Evolutionary conservation across 1,140 invertebrate species (phyloP), one percentile per base, ranked within the genome.

Genomic region (Drosophila obscura): DNA sequence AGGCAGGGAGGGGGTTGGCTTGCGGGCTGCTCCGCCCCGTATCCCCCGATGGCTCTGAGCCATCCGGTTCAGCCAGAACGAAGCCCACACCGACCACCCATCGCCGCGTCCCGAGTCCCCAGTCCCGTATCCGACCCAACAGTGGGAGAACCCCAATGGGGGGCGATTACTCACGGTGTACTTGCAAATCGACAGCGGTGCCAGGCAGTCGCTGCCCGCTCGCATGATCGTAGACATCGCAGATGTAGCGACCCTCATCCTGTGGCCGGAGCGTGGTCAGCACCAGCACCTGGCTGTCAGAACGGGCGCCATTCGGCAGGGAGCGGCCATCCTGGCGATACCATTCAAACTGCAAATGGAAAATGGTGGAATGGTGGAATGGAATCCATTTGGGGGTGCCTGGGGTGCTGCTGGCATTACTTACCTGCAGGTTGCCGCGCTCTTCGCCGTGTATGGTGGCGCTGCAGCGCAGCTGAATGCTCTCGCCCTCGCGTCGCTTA

Each of bases 181-280:
- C 94, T 72, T 92, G 93, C 26, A 96, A 92, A 80, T 95, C 94
- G 90, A 96, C 93, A 91, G 94, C 95, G 91, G 95, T 95, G 59
- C 87, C 92, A 49, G 93, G 93, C 55, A 92, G 87, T 41, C 92
- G 92, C 50, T 93, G 93, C 24, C 93, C 91, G 13, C 57, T 50
- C 11, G 44, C 48, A 39, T 93, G 93, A 45, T 92, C 90, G 52
- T 75, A 88, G 16, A 94, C 93, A 71, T 94, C 92, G 91, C 96
- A 96, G 58, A 95, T 94, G 82, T 97, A 97, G 72, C 93, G 93
- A 55, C 96, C 96, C 66, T 93, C 93, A 83, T 97, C 95, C 44
- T 94, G 93, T 16, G 92, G 91, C 68, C 92, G 93, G 1, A 96
- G 92, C 51, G 93, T 79, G 67, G 77, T 77, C 46, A 95, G 93